Percentiles rank a stretch among this genome's conserved stretches.
Conservation (phyloP, 2,797 vertebrate genomes). For the Podarcis lilfordi region DNA sequence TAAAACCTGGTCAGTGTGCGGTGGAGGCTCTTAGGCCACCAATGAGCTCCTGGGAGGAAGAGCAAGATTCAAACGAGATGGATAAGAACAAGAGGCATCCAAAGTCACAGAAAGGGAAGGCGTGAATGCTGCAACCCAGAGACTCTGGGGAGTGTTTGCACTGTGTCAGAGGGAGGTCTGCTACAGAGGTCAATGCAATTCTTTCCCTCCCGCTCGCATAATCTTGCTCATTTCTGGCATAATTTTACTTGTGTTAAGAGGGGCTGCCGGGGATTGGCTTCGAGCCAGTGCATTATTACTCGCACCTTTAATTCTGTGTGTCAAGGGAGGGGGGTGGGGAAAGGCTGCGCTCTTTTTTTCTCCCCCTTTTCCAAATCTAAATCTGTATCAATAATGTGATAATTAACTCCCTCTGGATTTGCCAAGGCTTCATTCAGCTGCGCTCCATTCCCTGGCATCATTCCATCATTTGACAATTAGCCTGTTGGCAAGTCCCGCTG, state of each 20-base stretch:
- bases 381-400: conserved; percentile 68
- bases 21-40: neutral
- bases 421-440: conserved; percentile 50
- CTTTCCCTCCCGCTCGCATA: neutral
- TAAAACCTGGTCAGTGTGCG: neutral
- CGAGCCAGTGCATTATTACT: conserved; percentile 38
- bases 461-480: conserved; percentile 64
- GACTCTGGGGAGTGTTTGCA: neutral
- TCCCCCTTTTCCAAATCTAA: conserved; percentile 18
- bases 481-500: conserved; percentile 53
- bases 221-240: conserved; percentile 34
- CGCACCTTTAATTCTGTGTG: conserved; percentile 52
- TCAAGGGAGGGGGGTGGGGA: conserved; percentile 39
- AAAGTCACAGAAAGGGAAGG: neutral
- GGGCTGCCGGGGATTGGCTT: neutral
- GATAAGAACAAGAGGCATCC: neutral
- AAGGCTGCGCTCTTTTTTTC: conserved; percentile 51
- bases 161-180: neutral
- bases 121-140: neutral
- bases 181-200: neutral
- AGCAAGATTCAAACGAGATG: neutral
- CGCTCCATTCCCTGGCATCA: conserved; percentile 50
- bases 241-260: conserved; percentile 32
- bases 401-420: conserved; percentile 64
- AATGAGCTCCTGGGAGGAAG: neutral